A percentile compares a stretch with the other conserved stretches of the same genome.
These are phyloP conservation scores for Drosophila mimetica DNA, from an alignment of 2,888 invertebrate genomes.

Conservation along the genomic window DNA sequence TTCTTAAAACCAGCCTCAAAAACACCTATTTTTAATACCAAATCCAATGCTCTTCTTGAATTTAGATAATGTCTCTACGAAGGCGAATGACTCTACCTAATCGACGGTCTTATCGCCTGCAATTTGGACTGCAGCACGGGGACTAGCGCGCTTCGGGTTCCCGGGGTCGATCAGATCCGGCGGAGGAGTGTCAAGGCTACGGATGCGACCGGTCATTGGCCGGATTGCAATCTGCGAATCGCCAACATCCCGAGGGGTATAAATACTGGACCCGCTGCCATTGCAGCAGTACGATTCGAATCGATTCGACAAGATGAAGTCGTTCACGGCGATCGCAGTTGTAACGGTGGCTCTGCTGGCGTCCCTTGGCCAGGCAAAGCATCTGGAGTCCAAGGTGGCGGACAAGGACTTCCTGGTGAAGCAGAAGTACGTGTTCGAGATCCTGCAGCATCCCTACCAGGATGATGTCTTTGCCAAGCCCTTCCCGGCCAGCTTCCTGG, in stretches of 20 bases:
- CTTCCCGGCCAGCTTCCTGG: conserved; percentile 85
- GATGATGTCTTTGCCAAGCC: conserved; percentile 84
- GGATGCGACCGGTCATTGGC: conserved; percentile 23
- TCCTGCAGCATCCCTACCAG: conserved; percentile 87
- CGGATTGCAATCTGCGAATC: conserved; percentile 29
- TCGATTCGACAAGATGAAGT: conserved; percentile 75
- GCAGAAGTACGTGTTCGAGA: conserved; percentile 85
- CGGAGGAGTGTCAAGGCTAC: conserved; percentile 41
- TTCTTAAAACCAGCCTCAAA: not conserved
- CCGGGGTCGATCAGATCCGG: conserved; percentile 46
- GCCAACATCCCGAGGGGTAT: conserved; percentile 39
- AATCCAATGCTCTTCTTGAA: not conserved
- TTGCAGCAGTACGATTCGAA: conserved; percentile 67
- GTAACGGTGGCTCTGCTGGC: conserved; percentile 72
- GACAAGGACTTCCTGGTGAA: conserved; percentile 85
- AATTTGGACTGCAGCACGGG: conserved; percentile 18
- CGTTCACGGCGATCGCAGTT: conserved; percentile 78
- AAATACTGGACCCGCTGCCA: conserved; percentile 48
- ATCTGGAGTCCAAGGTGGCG: conserved; percentile 83
- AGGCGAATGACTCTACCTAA: not conserved
- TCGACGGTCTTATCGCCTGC: conserved; percentile 26
- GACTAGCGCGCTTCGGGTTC: not conserved
- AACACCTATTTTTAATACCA: not conserved
- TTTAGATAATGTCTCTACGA: conserved; percentile 15
- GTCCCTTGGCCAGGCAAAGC: conserved; percentile 67